Percentiles rank a stretch among this genome's conserved stretches.
Conservation (phyloP, 2,888 invertebrate genomes). For the Pomacea canaliculata region DNA sequence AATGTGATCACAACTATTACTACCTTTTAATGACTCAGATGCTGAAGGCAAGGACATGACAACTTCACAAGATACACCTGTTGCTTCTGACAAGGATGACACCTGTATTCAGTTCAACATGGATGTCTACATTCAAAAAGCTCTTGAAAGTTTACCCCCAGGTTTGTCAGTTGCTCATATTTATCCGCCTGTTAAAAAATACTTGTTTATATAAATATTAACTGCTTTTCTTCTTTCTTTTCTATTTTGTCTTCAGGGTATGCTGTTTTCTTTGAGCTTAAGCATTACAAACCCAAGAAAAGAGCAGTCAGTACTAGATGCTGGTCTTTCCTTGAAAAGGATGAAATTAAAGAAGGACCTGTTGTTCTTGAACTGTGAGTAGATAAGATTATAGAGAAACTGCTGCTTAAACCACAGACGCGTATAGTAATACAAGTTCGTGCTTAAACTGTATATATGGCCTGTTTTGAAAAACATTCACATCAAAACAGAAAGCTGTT, state of each 20-base stretch:
- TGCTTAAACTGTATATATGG: too few species aligned
- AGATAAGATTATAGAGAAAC: background rate
- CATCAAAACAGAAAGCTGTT: too few species aligned
- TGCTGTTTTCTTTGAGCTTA: conserved; percentile 68
- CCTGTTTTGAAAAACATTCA: too few species aligned
- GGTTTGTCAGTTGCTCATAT: conserved; percentile 36
- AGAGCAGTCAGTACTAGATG: conserved; percentile 60
- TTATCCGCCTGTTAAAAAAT: background rate
- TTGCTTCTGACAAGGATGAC: conserved; percentile 52
- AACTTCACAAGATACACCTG: conserved; percentile 60
- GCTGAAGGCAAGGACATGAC: conserved; percentile 51
- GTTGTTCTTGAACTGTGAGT: conserved; percentile 64
- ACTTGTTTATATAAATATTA: background rate
- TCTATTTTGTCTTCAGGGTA: conserved; percentile 50
- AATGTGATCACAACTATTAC: too few species aligned
- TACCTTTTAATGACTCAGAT: conserved; percentile 40
- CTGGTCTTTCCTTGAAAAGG: conserved; percentile 65
- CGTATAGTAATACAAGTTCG: too few species aligned
- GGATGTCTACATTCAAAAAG: conserved; percentile 63
- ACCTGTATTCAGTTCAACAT: conserved; percentile 56
- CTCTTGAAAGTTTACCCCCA: conserved; percentile 61
- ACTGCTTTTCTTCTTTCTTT: background rate
- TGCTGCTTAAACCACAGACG: too few species aligned
- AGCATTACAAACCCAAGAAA: conserved; percentile 67
- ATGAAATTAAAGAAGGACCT: conserved; percentile 64